Evolutionary conservation across 2,113 vertebrate species (phyloP).

Genomic region (Calcarius ornatus): DNA sequence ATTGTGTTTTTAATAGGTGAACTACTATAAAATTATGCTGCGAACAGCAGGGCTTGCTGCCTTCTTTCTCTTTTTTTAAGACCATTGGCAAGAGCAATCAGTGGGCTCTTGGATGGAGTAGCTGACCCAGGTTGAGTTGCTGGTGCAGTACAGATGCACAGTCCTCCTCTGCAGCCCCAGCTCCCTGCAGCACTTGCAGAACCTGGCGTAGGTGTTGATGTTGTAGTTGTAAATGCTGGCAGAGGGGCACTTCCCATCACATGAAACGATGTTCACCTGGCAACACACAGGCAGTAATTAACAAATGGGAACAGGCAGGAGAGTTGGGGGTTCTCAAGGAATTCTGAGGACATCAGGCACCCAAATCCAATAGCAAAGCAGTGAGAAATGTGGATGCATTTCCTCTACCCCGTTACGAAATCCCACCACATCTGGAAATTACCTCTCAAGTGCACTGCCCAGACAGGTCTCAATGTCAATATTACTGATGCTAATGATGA

Average conservation of each 20-base stretch:
- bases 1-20: background rate
- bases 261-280: slow-evolving; percentile 96
- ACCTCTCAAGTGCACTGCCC: background rate
- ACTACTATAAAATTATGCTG: background rate
- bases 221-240: slow-evolving; percentile 99
- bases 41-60: background rate
- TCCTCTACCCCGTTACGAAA: background rate
- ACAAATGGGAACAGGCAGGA: background rate
- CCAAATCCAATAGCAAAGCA: background rate
- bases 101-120: slow-evolving; percentile 95
- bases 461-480: background rate
- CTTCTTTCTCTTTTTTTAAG: slow-evolving; percentile 68
- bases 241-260: slow-evolving; percentile 94
- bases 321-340: background rate
- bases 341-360: too few species aligned
- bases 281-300: background rate
- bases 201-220: slow-evolving; percentile 94
- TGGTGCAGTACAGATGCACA: slow-evolving; percentile 90
- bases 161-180: slow-evolving; percentile 88
- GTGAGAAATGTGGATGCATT: background rate
- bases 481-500: background rate
- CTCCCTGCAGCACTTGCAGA: slow-evolving; percentile 98
- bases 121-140: slow-evolving; percentile 93
- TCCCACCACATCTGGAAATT: background rate
- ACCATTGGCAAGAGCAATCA: slow-evolving; percentile 98